Conservation (phyloP, 1,140 invertebrate genomes). For the Leguminivora glycinivorella region DNA sequence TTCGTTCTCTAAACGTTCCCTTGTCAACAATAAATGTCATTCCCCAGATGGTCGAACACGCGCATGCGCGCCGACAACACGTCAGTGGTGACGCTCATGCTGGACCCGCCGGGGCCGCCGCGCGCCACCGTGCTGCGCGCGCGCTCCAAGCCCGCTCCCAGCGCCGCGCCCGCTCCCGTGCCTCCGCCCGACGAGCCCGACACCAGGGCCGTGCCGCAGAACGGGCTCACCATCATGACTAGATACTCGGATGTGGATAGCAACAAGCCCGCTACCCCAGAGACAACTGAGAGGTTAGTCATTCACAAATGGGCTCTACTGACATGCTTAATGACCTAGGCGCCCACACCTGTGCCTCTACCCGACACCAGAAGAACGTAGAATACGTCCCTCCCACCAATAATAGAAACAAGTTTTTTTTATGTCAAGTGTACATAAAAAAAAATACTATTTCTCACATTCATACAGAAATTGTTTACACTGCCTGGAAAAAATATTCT, state of each 20-base stretch:
- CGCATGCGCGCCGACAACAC: conserved; percentile 96
- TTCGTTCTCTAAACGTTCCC: too few species aligned
- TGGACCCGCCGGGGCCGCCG: conserved; percentile 94
- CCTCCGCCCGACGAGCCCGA: conserved; percentile 36
- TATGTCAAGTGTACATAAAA: too few species aligned
- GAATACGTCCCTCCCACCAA: too few species aligned
- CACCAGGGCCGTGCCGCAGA: conserved; percentile 53
- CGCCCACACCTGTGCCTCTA: too few species aligned
- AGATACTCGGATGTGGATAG: conserved; percentile 64
- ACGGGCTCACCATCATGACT: conserved; percentile 71
- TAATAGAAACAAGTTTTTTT: too few species aligned
- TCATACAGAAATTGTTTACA: too few species aligned
- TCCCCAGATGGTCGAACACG: conserved; percentile 84
- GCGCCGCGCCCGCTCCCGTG: conserved; percentile 39
- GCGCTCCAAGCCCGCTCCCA: conserved; percentile 34
- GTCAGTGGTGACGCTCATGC: conserved; percentile 94
- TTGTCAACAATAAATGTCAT: conserved; percentile 27
- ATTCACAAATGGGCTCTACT: neutral
- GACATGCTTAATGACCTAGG: neutral
- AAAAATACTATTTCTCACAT: neutral
- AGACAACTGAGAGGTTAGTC: neutral
- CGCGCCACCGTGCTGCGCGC: conserved; percentile 81
- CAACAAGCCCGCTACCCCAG: conserved; percentile 3
- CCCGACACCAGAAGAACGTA: too few species aligned
- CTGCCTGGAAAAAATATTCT: too few species aligned